phyloP scores from a whole-genome alignment of 1,140 invertebrate species.

The Aphis gossypii region DNA sequence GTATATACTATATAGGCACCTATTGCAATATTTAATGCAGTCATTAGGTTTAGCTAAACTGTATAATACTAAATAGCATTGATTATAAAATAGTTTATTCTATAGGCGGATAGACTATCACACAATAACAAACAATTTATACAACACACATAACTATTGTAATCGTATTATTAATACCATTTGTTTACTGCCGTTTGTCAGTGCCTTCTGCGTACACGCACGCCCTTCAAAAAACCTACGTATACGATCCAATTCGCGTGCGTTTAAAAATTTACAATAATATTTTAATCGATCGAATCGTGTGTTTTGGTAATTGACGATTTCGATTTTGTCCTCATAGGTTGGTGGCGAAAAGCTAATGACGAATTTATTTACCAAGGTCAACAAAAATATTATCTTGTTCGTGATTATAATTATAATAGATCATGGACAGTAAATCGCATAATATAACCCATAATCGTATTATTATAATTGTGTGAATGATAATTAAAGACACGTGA shows the following conservation, averaged over 20 bases:
- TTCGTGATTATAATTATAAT: background rate
- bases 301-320: background rate
- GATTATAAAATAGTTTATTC: too few species aligned
- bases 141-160: too few species aligned
- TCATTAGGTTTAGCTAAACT: too few species aligned
- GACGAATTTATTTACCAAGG: background rate
- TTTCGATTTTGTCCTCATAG: background rate
- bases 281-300: background rate
- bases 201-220: background rate
- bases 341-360: background rate
- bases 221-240: background rate
- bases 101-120: background rate
- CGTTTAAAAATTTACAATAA: background rate
- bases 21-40: too few species aligned
- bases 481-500: background rate
- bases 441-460: background rate
- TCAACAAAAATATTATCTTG: background rate
- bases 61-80: too few species aligned
- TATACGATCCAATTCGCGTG: background rate
- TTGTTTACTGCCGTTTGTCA: background rate
- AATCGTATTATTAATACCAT: too few species aligned
- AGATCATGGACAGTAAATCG: background rate
- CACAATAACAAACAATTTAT: background rate
- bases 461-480: background rate
- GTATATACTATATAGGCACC: too few species aligned